A percentile compares a stretch with the other conserved stretches of the same genome.
Evolutionary conservation across 2,113 vertebrate species (phyloP).

Genomic region (Otolemur garnettii): DNA sequence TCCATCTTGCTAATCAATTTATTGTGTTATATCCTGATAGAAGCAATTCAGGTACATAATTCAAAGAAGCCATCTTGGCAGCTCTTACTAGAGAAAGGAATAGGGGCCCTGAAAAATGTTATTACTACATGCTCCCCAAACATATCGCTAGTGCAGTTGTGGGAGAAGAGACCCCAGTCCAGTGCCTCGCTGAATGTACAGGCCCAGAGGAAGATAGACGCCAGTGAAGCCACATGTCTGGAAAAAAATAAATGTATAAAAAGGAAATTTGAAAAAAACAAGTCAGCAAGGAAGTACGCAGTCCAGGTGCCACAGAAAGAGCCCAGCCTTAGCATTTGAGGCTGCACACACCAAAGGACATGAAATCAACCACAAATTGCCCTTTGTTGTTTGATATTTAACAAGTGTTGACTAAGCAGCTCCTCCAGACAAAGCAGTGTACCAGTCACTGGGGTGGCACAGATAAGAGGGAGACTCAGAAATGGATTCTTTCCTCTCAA

Average conservation of each 20-base stretch:
- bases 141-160: not conserved
- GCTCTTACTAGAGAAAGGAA: conserved; percentile 71
- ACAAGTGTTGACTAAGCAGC: not conserved
- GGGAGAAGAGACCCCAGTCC: not conserved
- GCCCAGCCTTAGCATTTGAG: not conserved
- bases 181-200: not conserved
- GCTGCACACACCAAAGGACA: not conserved
- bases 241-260: not conserved
- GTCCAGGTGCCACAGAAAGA: not conserved
- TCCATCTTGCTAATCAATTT: conserved; percentile 81
- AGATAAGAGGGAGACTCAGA: not conserved
- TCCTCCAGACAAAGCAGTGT: not conserved
- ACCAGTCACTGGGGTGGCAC: not conserved
- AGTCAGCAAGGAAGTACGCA: not conserved
- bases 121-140: conserved; percentile 57
- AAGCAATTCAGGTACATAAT: conserved; percentile 78
- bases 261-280: not conserved
- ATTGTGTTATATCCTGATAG: conserved; percentile 78
- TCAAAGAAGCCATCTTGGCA: conserved; percentile 66
- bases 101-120: conserved; percentile 55
- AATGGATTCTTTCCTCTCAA: not conserved
- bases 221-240: not conserved
- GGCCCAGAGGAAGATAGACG: not conserved
- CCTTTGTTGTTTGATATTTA: not conserved
- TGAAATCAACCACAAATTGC: not conserved